These are phyloP conservation scores for Melitaea cinxia DNA, from an alignment of 1,140 invertebrate genomes.

Conservation along the genomic window DNA sequence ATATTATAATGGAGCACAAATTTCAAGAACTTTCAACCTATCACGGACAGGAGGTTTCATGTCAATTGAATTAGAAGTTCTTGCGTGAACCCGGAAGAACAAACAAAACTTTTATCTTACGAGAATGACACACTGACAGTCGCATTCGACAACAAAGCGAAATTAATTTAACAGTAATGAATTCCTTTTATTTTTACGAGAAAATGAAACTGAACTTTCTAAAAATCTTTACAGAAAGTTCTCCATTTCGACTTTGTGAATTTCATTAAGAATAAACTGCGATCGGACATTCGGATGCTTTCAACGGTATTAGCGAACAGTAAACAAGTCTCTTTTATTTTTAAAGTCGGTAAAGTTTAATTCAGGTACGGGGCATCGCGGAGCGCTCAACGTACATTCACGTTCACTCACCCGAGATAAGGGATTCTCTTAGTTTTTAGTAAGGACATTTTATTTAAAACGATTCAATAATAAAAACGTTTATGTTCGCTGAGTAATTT, in stretches of 20 bases:
- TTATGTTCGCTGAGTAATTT: too few relatives aligned
- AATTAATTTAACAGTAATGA: background rate
- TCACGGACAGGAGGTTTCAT: background rate
- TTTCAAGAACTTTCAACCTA: background rate
- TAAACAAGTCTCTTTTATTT: constrained; percentile 26
- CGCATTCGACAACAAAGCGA: background rate
- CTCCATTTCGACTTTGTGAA: constrained; percentile 19
- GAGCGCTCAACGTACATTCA: background rate
- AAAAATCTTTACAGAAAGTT: constrained; percentile 16
- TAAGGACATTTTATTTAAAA: too few relatives aligned
- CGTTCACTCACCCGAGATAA: background rate
- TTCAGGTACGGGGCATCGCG: constrained; percentile 5
- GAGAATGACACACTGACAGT: background rate
- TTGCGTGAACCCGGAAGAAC: background rate
- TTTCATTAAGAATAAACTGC: constrained; percentile 16
- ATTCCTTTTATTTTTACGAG: constrained; percentile 7
- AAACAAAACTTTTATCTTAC: background rate
- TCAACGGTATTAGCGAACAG: constrained; percentile 29
- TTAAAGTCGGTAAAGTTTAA: constrained; percentile 22
- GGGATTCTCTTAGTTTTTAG: constrained; percentile 7
- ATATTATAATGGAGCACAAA: too few relatives aligned
- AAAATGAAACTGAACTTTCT: constrained; percentile 8
- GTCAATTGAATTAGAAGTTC: background rate
- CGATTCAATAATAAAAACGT: background rate
- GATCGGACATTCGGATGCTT: constrained; percentile 24